Percentiles rank a stretch among this genome's conserved stretches.
phyloP scores from a whole-genome alignment of 2,888 invertebrate species.

The Barypeithes pellucidus region DNA sequence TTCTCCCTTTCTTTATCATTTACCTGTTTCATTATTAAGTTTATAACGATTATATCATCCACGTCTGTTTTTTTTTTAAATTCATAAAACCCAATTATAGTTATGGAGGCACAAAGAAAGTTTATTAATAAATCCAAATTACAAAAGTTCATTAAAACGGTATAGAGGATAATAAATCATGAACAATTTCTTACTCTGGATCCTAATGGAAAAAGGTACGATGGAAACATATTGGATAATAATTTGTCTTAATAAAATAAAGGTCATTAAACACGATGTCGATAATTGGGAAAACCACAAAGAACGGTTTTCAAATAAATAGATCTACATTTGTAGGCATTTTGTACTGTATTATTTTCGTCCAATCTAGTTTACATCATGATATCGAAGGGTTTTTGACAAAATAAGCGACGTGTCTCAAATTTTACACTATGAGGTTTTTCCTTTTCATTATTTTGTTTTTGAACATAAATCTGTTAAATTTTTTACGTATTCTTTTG shows the following conservation, averaged over 20 bases:
- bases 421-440: too few relatives aligned
- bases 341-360: too few relatives aligned
- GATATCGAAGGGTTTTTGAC: too few relatives aligned
- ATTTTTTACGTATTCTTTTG: too few relatives aligned
- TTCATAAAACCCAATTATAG: not conserved
- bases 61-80: not conserved
- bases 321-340: too few relatives aligned
- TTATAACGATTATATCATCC: too few relatives aligned
- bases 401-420: too few relatives aligned
- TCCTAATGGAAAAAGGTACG: constrained; percentile 23
- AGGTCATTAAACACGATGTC: not conserved
- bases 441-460: too few relatives aligned
- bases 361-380: too few relatives aligned
- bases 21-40: too few relatives aligned
- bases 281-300: not conserved
- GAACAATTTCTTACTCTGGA: constrained; percentile 7
- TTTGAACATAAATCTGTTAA: too few relatives aligned
- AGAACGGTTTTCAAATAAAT: not conserved
- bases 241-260: constrained; percentile 44
- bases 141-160: not conserved
- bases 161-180: not conserved
- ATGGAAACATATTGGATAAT: constrained; percentile 37
- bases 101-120: not conserved
- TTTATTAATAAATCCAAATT: not conserved
- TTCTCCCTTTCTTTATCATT: too few relatives aligned